Percentiles rank a stretch among this genome's conserved stretches.
Conservation (phyloP, 2,888 invertebrate genomes). For the Melanotus villosus region DNA sequence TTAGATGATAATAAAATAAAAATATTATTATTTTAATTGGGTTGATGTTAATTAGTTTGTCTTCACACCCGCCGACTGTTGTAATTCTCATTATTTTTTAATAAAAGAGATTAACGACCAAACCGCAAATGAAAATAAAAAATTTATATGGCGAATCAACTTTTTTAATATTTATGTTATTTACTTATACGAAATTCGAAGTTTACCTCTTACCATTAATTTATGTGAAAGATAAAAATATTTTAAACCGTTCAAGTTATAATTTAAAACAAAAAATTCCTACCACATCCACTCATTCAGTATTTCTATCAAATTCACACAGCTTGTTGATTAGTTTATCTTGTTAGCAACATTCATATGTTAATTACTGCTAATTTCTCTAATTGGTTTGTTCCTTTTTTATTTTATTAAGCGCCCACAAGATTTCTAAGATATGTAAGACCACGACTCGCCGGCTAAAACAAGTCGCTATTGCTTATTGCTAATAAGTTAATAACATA, state of each 20-base stretch:
- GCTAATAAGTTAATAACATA: conserved; percentile 18
- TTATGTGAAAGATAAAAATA: conserved; percentile 16
- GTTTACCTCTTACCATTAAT: conserved; percentile 18
- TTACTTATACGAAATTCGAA: neutral
- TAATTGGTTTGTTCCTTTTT: conserved; percentile 19
- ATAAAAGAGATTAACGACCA: neutral
- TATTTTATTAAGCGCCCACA: conserved; percentile 8
- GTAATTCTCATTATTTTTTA: neutral
- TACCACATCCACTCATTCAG: neutral
- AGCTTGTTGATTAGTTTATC: conserved; percentile 18
- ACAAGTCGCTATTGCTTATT: neutral
- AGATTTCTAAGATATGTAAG: conserved; percentile 1
- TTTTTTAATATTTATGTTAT: conserved; percentile 13
- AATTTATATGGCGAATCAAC: conserved; percentile 13
- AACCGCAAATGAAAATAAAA: conserved; percentile 15
- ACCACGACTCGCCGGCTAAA: neutral
- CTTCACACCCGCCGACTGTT: neutral
- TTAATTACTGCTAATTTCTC: conserved; percentile 18
- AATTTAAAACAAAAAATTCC: conserved; percentile 16
- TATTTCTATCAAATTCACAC: conserved; percentile 14
- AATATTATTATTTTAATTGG: conserved; percentile 5
- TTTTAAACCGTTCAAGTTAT: neutral
- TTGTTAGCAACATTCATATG: conserved; percentile 21
- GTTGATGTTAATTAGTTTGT: conserved; percentile 12
- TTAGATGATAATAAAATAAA: neutral